Percentiles rank a stretch among this genome's conserved stretches.
Evolutionary conservation across 2,113 vertebrate genomes (phyloP).

Genomic region (Cryptoleucopteryx plumbea): DNA sequence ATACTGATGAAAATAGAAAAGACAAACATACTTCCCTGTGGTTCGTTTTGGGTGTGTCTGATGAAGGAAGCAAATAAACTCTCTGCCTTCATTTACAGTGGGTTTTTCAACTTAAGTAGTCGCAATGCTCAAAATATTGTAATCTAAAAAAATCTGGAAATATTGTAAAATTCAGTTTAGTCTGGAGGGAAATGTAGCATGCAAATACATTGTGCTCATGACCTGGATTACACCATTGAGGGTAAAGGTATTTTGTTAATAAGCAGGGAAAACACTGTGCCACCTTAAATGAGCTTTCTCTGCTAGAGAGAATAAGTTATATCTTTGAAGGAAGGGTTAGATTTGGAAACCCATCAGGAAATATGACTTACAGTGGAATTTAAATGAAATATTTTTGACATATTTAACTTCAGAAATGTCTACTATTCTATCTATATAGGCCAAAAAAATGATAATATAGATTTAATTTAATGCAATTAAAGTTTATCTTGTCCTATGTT

Average conservation of each 20-base stretch:
- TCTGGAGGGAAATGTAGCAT: not conserved
- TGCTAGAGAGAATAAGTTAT: not conserved
- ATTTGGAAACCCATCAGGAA: slow-evolving; percentile 2
- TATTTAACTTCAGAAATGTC: slow-evolving; percentile 50
- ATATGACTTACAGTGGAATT: not conserved
- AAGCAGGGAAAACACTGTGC: not conserved
- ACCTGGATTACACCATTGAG: not conserved
- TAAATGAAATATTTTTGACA: slow-evolving; percentile 55
- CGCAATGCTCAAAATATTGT: not conserved
- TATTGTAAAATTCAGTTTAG: not conserved
- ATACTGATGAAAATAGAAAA: slow-evolving; percentile 18
- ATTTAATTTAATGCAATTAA: slow-evolving; percentile 73
- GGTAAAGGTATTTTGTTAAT: not conserved
- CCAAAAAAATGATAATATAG: slow-evolving; percentile 54
- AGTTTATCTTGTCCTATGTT: slow-evolving; percentile 70
- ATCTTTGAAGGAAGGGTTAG: slow-evolving; percentile 7
- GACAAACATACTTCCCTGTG: slow-evolving; percentile 16
- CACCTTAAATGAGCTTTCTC: slow-evolving; percentile 14
- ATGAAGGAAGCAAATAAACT: slow-evolving; percentile 2
- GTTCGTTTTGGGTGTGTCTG: not conserved
- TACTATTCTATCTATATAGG: slow-evolving; percentile 57
- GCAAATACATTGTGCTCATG: not conserved
- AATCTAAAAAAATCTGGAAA: not conserved
- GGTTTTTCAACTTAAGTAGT: not conserved
- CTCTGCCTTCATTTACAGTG: not conserved